Conservation (phyloP, 2,797 vertebrate genomes). For the Lophius americanus region DNA sequence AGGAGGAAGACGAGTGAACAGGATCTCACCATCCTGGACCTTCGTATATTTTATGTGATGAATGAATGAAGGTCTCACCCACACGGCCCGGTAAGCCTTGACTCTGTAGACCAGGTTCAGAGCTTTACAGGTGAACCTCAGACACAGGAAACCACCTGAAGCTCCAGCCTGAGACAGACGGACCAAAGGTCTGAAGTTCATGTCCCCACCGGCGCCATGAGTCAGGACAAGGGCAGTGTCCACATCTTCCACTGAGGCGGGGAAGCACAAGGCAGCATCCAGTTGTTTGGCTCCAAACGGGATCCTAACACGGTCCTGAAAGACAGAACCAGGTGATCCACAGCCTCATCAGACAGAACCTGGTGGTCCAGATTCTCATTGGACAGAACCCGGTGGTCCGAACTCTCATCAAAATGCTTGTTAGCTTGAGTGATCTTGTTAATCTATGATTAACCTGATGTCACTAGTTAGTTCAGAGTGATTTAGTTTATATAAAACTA, state of each 20-base stretch:
- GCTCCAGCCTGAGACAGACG: conserved; percentile 83
- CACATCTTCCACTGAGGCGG: conserved; percentile 56
- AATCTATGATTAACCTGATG: too few relatives aligned
- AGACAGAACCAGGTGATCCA: not conserved
- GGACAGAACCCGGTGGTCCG: too few relatives aligned
- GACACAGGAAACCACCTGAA: conserved; percentile 82
- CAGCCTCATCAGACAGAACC: too few relatives aligned
- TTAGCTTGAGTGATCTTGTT: too few relatives aligned
- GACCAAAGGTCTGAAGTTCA: conserved; percentile 88
- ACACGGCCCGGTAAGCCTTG: conserved; percentile 86
- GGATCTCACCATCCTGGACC: not conserved
- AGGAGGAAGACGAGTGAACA: not conserved
- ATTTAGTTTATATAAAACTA: too few relatives aligned
- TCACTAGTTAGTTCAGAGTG: too few relatives aligned
- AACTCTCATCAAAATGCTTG: too few relatives aligned
- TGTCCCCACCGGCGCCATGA: conserved; percentile 93
- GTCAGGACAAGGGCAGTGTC: conserved; percentile 86
- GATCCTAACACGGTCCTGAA: conserved; percentile 87
- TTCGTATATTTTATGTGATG: not conserved
- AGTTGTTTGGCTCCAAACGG: conserved; percentile 87
- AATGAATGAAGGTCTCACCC: conserved; percentile 77
- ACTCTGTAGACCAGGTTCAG: conserved; percentile 87
- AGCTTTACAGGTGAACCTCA: conserved; percentile 93
- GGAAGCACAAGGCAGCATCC: conserved; percentile 83
- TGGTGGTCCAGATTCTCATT: too few relatives aligned